phyloP scores from a whole-genome alignment of 1,140 invertebrate genomes.

The Camponotus floridanus region DNA sequence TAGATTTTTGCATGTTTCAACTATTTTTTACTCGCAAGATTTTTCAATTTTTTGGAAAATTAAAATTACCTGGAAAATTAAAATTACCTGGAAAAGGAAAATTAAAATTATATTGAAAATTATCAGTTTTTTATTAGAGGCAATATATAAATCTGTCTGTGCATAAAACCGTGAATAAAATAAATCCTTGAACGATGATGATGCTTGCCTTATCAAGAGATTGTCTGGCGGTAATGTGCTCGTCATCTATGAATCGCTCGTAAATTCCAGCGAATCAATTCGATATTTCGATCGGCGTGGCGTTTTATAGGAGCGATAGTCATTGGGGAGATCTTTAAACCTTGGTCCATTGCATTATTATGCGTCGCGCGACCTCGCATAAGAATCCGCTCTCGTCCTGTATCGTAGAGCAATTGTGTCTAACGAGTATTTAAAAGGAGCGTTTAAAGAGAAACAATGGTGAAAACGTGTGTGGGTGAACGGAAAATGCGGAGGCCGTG shows the following conservation, averaged over 20 bases:
- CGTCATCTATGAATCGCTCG: constrained; percentile 23
- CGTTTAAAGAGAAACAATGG: constrained; percentile 61
- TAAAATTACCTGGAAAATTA: neutral
- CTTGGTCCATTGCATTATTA: constrained; percentile 18
- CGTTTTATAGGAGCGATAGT: constrained; percentile 31
- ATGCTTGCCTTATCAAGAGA: constrained; percentile 62
- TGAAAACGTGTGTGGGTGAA: constrained; percentile 54
- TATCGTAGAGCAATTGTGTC: constrained; percentile 18
- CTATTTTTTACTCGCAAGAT: neutral
- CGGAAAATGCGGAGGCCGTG: constrained; percentile 53
- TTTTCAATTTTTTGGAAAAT: neutral
- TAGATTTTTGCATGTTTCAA: neutral
- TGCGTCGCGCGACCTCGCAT: neutral
- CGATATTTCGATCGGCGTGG: constrained; percentile 53
- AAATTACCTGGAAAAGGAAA: no score
- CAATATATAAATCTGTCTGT: neutral
- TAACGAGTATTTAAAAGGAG: constrained; percentile 61
- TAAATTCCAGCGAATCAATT: constrained; percentile 60
- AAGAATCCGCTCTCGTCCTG: constrained; percentile 44
- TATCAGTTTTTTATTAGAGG: neutral
- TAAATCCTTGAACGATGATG: constrained; percentile 62
- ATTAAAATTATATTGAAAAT: neutral
- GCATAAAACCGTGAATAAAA: constrained; percentile 35
- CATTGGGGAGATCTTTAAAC: constrained; percentile 31
- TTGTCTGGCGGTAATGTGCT: neutral